Percentiles rank a stretch among this genome's conserved stretches.
phyloP scores from a whole-genome alignment of 2,888 invertebrate genomes.

The Mesorhabditis spiculigera region DNA sequence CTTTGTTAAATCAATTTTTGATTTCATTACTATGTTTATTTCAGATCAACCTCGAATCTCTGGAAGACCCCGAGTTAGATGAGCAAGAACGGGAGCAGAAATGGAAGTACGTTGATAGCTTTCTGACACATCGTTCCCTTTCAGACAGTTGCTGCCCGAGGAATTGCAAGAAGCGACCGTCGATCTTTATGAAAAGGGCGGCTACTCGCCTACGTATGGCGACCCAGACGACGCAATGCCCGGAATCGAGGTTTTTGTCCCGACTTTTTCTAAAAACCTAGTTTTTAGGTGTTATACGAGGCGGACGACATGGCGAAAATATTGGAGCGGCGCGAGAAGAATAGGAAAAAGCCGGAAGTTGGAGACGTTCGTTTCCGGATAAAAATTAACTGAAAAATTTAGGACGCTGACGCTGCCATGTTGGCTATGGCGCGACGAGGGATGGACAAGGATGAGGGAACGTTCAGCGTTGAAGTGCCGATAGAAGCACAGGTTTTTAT shows the following conservation, averaged over 20 bases:
- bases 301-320: slow-evolving; percentile 75
- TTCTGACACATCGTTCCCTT: slow-evolving; percentile 12
- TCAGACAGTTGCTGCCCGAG: slow-evolving; percentile 35
- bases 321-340: slow-evolving; percentile 18
- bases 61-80: slow-evolving; percentile 45
- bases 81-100: slow-evolving; percentile 53
- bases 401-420: slow-evolving; percentile 67
- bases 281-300: slow-evolving; percentile 74
- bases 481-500: slow-evolving; percentile 23
- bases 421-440: slow-evolving; percentile 79
- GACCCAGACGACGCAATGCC: slow-evolving; percentile 49
- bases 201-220: slow-evolving; percentile 69
- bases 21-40: slow-evolving; percentile 1
- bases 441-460: slow-evolving; percentile 77
- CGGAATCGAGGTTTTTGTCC: slow-evolving; percentile 28
- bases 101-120: slow-evolving; percentile 28
- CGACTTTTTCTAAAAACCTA: slow-evolving; percentile 55
- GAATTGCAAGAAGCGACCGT: slow-evolving; percentile 38
- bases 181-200: slow-evolving; percentile 73
- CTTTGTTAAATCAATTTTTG: not conserved
- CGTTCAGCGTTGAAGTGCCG: slow-evolving; percentile 68
- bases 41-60: slow-evolving; percentile 32
- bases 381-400: slow-evolving; percentile 3
- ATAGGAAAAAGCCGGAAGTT: slow-evolving; percentile 23
- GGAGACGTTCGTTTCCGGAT: not conserved